Conservation (phyloP, 2,797 vertebrate genomes). For the Cryptoprocta ferox region DNA sequence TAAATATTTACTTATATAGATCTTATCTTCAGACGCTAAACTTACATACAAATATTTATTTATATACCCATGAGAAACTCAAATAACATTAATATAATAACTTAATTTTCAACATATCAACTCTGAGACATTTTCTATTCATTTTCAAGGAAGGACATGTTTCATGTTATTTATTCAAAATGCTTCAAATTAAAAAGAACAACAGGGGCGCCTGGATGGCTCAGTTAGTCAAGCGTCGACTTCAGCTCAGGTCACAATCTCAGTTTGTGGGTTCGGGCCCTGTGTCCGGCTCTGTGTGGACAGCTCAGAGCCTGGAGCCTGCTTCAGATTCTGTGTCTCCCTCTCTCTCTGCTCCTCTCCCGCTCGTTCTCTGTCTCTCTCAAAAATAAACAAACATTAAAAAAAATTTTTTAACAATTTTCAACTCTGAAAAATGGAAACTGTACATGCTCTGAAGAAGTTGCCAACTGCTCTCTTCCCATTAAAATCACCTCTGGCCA, state of each 20-base stretch:
- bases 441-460: not conserved
- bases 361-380: no score
- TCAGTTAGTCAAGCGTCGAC: no score
- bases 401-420: not conserved
- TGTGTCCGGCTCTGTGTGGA: no score
- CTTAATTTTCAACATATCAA: constrained; percentile 51
- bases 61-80: constrained; percentile 44
- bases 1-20: constrained; percentile 12
- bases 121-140: not conserved
- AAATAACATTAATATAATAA: constrained; percentile 41
- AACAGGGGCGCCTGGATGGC: not conserved
- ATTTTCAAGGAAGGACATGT: constrained; percentile 49
- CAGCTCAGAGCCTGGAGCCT: no score
- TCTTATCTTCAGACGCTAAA: constrained; percentile 55
- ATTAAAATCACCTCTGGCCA: constrained; percentile 34
- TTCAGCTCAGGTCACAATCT: no score
- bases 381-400: no score
- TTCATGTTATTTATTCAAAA: constrained; percentile 53
- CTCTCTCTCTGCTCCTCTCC: no score
- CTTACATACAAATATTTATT: constrained; percentile 14
- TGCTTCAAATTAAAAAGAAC: constrained; percentile 54
- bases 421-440: constrained; percentile 55
- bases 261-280: no score
- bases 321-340: no score
- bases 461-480: not conserved